phyloP scores from a whole-genome alignment of 1,140 invertebrate genomes.

The Neuroterus valhalla region DNA sequence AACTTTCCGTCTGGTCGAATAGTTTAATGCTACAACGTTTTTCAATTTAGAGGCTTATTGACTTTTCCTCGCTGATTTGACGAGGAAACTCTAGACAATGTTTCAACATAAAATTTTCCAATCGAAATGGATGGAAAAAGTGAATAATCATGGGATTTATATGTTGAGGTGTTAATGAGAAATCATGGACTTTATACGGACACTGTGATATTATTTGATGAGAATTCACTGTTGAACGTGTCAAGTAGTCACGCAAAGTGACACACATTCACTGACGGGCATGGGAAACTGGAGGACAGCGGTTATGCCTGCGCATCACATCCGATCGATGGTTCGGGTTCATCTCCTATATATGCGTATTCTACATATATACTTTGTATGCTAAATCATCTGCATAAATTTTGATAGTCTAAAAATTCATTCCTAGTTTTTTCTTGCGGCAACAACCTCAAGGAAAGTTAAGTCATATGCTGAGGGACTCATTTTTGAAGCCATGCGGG shows the following conservation, averaged over 20 bases:
- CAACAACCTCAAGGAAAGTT: too few relatives aligned
- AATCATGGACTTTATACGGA: background rate
- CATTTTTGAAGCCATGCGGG: too few relatives aligned
- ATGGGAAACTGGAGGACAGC: slow-evolving; percentile 36
- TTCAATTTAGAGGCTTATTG: slow-evolving; percentile 3
- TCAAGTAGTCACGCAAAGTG: slow-evolving; percentile 37
- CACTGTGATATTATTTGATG: slow-evolving; percentile 39
- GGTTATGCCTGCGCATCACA: slow-evolving; percentile 48
- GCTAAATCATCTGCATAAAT: too few relatives aligned
- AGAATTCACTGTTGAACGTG: slow-evolving; percentile 44
- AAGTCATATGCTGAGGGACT: too few relatives aligned
- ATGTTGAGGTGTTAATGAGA: slow-evolving; percentile 2
- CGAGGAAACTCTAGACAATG: background rate
- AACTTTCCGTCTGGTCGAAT: background rate
- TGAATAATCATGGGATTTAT: background rate
- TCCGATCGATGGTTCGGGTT: slow-evolving; percentile 41
- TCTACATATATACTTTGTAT: background rate
- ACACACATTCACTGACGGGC: slow-evolving; percentile 41
- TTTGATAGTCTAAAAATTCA: too few relatives aligned
- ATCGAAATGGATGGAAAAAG: background rate
- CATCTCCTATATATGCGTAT: background rate
- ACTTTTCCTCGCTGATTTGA: background rate
- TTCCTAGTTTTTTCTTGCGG: too few relatives aligned
- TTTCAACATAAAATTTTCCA: background rate
- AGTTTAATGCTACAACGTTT: slow-evolving; percentile 16